Percentiles rank a stretch among this genome's conserved stretches.
Evolutionary conservation across 2,797 vertebrate species (phyloP).

Genomic region (Pseudopleuronectes americanus): DNA sequence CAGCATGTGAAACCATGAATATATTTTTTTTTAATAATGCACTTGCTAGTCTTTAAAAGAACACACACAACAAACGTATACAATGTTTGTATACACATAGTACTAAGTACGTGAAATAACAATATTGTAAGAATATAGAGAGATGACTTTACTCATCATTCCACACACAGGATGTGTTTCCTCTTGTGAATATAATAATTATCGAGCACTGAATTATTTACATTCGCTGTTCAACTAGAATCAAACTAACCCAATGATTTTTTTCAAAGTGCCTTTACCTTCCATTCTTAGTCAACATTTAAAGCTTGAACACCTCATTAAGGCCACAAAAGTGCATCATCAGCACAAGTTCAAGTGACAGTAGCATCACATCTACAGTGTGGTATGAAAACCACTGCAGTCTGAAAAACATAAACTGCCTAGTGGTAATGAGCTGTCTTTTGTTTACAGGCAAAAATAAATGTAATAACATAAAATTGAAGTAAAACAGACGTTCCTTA

Average conservation of each 20-base stretch:
- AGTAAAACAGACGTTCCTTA: too few species aligned
- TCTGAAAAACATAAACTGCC: constrained; percentile 59
- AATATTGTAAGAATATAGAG: background rate
- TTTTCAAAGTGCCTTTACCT: too few species aligned
- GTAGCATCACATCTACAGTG: constrained; percentile 70
- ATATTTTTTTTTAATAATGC: background rate
- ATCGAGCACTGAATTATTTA: background rate
- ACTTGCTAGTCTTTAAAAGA: background rate
- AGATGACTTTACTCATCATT: background rate
- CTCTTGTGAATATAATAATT: background rate
- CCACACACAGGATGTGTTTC: background rate
- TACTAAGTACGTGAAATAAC: background rate
- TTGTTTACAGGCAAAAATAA: too few species aligned
- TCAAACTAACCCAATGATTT: background rate
- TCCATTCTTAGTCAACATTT: constrained; percentile 2
- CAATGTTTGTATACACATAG: background rate
- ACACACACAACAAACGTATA: background rate
- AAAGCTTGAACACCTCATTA: constrained; percentile 50
- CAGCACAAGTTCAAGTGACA: constrained; percentile 43
- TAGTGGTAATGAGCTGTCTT: too few species aligned
- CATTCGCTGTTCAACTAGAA: background rate
- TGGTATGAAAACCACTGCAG: constrained; percentile 78
- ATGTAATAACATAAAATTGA: too few species aligned
- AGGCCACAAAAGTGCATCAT: constrained; percentile 20
- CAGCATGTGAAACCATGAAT: background rate